A percentile compares a stretch with the other conserved stretches of the same genome.
Conservation (phyloP, 1,140 invertebrate genomes). For the Papilio polytes region DNA sequence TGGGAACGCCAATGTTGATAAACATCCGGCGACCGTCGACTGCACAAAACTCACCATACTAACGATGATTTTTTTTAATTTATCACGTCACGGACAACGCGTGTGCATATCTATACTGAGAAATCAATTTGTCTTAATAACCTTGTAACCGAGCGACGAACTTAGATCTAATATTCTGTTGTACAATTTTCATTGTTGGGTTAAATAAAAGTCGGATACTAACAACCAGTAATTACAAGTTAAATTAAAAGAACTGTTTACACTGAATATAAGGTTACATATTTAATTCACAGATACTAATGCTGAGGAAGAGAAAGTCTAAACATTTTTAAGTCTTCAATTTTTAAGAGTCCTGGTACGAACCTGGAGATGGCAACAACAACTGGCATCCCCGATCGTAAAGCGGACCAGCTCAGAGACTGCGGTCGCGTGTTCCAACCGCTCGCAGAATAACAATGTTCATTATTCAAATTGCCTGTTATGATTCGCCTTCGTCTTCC, state of each 20-base stretch:
- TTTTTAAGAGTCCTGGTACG: not conserved
- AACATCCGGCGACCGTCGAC: constrained; percentile 18
- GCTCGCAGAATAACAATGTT: constrained; percentile 69
- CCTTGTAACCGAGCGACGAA: constrained; percentile 4
- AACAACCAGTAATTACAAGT: not conserved
- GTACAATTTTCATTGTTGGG: not conserved
- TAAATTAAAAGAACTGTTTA: not conserved
- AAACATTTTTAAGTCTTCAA: not conserved
- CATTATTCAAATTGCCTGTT: constrained; percentile 77
- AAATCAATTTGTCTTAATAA: constrained; percentile 13
- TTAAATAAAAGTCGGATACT: not conserved
- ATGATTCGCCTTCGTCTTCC: constrained; percentile 70
- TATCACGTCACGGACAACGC: not conserved
- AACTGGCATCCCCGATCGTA: constrained; percentile 57
- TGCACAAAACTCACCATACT: constrained; percentile 11
- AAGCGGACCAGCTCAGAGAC: constrained; percentile 53
- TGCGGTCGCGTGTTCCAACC: constrained; percentile 64
- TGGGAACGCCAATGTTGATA: constrained; percentile 23
- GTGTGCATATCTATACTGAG: constrained; percentile 1
- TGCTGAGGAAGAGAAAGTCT: too few relatives aligned
- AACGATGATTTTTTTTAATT: not conserved
- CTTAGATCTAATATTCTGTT: not conserved
- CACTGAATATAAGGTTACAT: not conserved
- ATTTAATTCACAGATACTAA: too few relatives aligned
- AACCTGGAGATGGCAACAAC: constrained; percentile 21